Base-by-base conservation (phyloP, 2,888 invertebrate species). In the Amiota minor region DNA sequence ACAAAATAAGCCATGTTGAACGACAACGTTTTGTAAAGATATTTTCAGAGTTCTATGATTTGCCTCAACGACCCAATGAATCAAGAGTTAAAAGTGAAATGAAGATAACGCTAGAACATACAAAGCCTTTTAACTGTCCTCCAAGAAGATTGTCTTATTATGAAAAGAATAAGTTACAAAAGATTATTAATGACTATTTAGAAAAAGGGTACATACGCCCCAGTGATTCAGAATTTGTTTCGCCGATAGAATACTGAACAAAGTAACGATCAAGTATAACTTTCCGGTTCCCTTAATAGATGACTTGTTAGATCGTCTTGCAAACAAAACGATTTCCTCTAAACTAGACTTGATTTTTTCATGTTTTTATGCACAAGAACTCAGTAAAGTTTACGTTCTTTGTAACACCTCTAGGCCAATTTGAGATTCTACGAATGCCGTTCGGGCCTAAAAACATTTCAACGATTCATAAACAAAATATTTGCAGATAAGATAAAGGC, bases 221-320 rank as follows among this genome's bases (percentile, higher is more conserved):
- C 49, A 49, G 49, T 49, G 49, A 49, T 49, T 49, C 49, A 49
- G 49, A 49, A 49, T 49, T 49, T 49, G 49, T 49, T 49, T 49
- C 49, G 9, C 12, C n/a, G n/a, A n/a, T n/a, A n/a, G n/a, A n/a
- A n/a, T n/a, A n/a, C n/a, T n/a, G n/a, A n/a, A n/a, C n/a, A n/a
- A n/a, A 49, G 12, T 12, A 49, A 49, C 49, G 49, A 49, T 49
- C 49, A 49, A 12, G 12, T 9, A 49, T 12, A 49, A 49, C 49
- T 49, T 10, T 49, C 49, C 49, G 12, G 12, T 49, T 49, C 49
- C 49, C 12, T 49, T 49, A 49, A 49, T 49, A 49, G 49, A 49
- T 49, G 49, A 49, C 49, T 49, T 49, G 49, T 49, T 49, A 49
- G 49, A 49, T 12, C 49, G 49, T 49, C 49, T 49, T 12, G 49